Percentiles rank a stretch among this genome's conserved stretches.
phyloP scores from a whole-genome alignment of 2,113 vertebrate genomes.

The Blennius ocellaris region DNA sequence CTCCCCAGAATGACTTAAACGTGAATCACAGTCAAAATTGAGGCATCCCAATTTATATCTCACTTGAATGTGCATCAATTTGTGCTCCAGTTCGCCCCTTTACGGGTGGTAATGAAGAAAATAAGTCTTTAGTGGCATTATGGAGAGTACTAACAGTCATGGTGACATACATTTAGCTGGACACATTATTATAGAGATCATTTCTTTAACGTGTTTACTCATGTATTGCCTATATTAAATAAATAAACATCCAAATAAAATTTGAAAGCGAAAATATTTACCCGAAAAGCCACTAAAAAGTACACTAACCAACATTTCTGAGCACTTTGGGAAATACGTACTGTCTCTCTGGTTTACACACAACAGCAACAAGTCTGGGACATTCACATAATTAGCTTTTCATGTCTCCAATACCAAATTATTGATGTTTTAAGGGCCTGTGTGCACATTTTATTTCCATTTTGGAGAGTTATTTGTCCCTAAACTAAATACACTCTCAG shows the following conservation, averaged over 20 bases:
- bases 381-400: background rate
- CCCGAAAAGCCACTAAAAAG: background rate
- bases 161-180: too few relatives aligned
- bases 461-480: too few relatives aligned
- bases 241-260: too few relatives aligned
- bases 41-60: background rate
- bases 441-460: too few relatives aligned
- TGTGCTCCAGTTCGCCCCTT: slow-evolving; percentile 1
- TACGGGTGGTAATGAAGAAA: slow-evolving; percentile 17
- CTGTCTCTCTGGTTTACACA: too few relatives aligned
- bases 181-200: too few relatives aligned
- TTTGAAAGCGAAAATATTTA: background rate
- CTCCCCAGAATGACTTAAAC: background rate
- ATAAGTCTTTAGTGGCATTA: background rate
- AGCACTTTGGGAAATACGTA: background rate
- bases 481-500: too few relatives aligned
- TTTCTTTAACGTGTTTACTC: too few relatives aligned
- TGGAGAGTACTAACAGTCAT: too few relatives aligned
- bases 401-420: background rate
- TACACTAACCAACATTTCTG: too few relatives aligned
- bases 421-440: background rate
- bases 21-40: background rate
- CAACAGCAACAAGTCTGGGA: background rate
- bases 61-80: background rate
- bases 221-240: too few relatives aligned